These are phyloP conservation scores for Leptobrachium leishanense DNA, from an alignment of 2,113 vertebrate genomes.

Conservation along the genomic window DNA sequence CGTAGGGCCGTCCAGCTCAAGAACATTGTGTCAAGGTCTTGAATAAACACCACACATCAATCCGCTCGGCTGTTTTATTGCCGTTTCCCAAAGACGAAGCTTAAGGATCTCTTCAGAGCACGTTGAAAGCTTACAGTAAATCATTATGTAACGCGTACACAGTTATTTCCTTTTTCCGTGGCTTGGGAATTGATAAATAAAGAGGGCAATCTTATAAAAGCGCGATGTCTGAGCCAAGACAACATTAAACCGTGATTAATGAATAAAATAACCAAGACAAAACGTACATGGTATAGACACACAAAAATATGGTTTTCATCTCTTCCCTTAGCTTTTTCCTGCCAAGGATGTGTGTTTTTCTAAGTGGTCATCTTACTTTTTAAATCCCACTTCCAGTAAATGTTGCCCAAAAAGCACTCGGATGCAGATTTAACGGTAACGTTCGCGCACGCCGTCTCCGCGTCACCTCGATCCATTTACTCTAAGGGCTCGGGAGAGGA, in stretches of 20 bases:
- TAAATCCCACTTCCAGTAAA: not conserved
- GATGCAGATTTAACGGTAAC: not conserved
- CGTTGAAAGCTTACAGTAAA: not conserved
- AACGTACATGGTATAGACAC: not conserved
- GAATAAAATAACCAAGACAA: not conserved
- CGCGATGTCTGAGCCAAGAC: conserved; percentile 9
- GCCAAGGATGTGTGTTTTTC: not conserved
- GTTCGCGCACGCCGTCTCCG: not conserved
- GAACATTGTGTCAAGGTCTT: not conserved
- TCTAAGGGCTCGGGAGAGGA: too few relatives aligned
- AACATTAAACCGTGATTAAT: conserved; percentile 8
- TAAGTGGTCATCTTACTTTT: not conserved
- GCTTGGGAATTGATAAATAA: conserved; percentile 15
- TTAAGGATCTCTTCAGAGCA: not conserved
- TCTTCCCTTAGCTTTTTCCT: not conserved
- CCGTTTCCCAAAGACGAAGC: not conserved
- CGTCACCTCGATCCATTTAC: not conserved
- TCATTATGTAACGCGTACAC: not conserved
- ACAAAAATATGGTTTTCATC: conserved; percentile 22
- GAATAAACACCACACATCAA: not conserved
- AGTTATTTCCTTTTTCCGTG: not conserved
- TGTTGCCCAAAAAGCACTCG: not conserved
- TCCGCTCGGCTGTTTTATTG: not conserved
- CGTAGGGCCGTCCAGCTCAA: not conserved
- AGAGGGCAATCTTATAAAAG: not conserved